Conservation (phyloP, 2,888 invertebrate genomes). For the Drosophila kanekoi region DNA sequence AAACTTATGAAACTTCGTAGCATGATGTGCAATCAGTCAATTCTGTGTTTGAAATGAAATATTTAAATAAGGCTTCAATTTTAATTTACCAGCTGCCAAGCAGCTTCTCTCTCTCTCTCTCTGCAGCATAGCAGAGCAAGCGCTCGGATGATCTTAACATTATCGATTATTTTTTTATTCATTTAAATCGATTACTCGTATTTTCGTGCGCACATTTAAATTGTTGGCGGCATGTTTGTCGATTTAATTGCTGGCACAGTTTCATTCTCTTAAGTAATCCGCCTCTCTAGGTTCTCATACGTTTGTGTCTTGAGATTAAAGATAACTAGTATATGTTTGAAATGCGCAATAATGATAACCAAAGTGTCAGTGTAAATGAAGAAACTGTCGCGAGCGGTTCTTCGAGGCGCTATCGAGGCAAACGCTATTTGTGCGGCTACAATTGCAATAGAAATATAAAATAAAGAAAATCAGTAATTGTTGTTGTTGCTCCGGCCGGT, state of each 20-base stretch:
- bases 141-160: background rate
- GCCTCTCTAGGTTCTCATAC: constrained; percentile 8
- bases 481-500: constrained; percentile 28
- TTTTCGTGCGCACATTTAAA: constrained; percentile 28
- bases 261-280: constrained; percentile 16
- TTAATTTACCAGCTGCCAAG: constrained; percentile 4
- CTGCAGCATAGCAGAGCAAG: background rate
- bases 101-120: background rate
- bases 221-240: background rate
- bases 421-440: constrained; percentile 21
- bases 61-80: background rate
- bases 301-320: constrained; percentile 22
- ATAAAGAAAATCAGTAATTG: constrained; percentile 11
- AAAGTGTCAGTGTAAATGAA: constrained; percentile 72
- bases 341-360: constrained; percentile 55
- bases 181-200: constrained; percentile 3
- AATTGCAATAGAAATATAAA: constrained; percentile 29
- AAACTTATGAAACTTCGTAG: too few relatives aligned
- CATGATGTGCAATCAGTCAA: background rate
- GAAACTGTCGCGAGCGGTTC: constrained; percentile 70
- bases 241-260: background rate
- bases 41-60: background rate
- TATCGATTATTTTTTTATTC: constrained; percentile 7
- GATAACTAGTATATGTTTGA: constrained; percentile 43
- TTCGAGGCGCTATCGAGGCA: constrained; percentile 21